Conservation (phyloP, 2,113 vertebrate species). For the Petrocephalus zakoni region DNA sequence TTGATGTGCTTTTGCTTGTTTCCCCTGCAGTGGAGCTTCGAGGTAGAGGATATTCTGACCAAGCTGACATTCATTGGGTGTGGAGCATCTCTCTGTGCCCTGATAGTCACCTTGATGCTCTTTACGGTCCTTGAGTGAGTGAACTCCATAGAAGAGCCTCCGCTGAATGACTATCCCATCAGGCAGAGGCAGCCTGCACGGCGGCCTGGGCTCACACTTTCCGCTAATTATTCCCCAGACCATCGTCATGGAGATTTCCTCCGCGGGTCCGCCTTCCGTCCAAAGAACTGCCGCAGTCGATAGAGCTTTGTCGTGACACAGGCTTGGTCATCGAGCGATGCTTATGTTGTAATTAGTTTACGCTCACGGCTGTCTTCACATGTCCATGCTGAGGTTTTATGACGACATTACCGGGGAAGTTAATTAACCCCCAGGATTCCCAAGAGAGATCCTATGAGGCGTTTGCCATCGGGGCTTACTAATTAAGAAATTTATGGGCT, state of each 20-base stretch:
- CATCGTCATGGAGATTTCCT: not conserved
- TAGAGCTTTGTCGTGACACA: conserved; percentile 24
- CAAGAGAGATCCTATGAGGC: conserved; percentile 46
- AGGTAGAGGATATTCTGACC: conserved; percentile 62
- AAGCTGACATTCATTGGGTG: conserved; percentile 71
- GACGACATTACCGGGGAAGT: conserved; percentile 41
- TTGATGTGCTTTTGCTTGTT: conserved; percentile 11
- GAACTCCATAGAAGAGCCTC: conserved; percentile 11
- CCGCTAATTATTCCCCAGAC: not conserved
- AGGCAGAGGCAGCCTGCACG: not conserved
- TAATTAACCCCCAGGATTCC: conserved; percentile 60
- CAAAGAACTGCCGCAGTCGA: not conserved
- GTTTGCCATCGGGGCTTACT: conserved; percentile 29
- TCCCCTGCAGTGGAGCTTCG: conserved; percentile 56
- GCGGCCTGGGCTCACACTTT: not conserved
- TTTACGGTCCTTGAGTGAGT: conserved; percentile 73
- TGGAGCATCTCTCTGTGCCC: conserved; percentile 68
- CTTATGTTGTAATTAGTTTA: conserved; percentile 61
- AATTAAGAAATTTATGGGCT: conserved; percentile 48
- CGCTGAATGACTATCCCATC: not conserved
- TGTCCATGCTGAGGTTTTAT: conserved; percentile 55
- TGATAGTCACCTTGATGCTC: conserved; percentile 70
- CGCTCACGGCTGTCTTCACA: conserved; percentile 32
- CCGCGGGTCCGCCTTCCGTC: not conserved
- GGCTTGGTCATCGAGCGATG: conserved; percentile 49